Conservation (phyloP, 2,797 vertebrate genomes). For the Micropoecilia bifurca region DNA sequence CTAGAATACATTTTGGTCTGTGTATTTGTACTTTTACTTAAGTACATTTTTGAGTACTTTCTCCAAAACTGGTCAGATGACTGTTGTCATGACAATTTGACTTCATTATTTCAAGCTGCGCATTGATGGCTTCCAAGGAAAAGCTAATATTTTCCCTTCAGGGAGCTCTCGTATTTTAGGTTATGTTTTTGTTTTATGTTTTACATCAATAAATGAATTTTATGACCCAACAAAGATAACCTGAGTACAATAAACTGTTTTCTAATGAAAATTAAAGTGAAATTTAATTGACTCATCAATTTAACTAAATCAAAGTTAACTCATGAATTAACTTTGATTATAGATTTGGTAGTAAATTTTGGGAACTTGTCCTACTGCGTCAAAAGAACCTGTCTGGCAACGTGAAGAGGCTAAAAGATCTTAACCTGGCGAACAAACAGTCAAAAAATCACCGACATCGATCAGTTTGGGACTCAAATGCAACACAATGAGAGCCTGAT, state of each 20-base stretch:
- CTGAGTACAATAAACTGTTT: not conserved
- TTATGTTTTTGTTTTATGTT: not conserved
- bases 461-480: not conserved
- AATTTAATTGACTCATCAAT: not conserved
- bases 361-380: not conserved
- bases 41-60: too few species aligned
- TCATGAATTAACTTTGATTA: not conserved
- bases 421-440: not conserved
- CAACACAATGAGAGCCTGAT: not conserved
- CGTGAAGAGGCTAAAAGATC: not conserved
- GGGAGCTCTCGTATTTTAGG: not conserved
- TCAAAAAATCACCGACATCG: not conserved
- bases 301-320: too few species aligned
- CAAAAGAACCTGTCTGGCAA: too few species aligned
- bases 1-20: too few species aligned
- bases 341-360: not conserved
- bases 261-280: too few species aligned
- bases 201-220: not conserved
- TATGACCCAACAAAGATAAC: not conserved
- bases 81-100: slow-evolving; percentile 37
- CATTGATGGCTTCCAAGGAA: not conserved
- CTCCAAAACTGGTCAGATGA: slow-evolving; percentile 6
- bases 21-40: too few species aligned
- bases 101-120: slow-evolving; percentile 22
- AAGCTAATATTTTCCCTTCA: not conserved